These are phyloP conservation scores for Anhinga anhinga DNA, from an alignment of 2,113 vertebrate genomes.

Conservation along the genomic window DNA sequence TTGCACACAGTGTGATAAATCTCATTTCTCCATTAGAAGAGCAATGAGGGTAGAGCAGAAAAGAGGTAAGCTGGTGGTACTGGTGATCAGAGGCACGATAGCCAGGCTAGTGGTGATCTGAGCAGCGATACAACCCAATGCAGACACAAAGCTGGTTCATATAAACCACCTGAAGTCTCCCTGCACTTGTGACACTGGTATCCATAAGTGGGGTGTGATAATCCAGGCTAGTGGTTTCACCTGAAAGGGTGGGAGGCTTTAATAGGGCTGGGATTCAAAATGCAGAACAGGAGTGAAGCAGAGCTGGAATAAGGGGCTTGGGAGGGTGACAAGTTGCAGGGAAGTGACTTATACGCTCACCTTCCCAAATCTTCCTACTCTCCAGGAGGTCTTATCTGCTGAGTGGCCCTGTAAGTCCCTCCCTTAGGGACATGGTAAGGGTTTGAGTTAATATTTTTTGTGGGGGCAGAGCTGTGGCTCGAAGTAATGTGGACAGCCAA, in stretches of 20 bases:
- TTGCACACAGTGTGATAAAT: neutral
- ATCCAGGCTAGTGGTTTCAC: neutral
- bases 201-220: neutral
- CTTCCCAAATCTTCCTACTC: neutral
- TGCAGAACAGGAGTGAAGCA: neutral
- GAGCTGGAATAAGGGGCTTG: neutral
- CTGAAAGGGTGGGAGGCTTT: neutral
- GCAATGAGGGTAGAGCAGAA: neutral
- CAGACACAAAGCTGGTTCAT: neutral
- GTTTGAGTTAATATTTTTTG: neutral
- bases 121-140: neutral
- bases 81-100: neutral
- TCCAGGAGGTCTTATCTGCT: neutral
- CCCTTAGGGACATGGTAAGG: neutral
- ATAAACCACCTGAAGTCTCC: neutral
- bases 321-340: neutral
- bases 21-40: neutral
- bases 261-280: neutral
- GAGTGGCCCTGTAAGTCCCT: fast-evolving
- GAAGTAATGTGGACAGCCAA: neutral
- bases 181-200: neutral
- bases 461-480: neutral
- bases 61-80: neutral
- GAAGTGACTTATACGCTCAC: neutral
- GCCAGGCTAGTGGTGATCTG: neutral